phyloP scores from a whole-genome alignment of 2,797 vertebrate species.

The Anguilla anguilla region DNA sequence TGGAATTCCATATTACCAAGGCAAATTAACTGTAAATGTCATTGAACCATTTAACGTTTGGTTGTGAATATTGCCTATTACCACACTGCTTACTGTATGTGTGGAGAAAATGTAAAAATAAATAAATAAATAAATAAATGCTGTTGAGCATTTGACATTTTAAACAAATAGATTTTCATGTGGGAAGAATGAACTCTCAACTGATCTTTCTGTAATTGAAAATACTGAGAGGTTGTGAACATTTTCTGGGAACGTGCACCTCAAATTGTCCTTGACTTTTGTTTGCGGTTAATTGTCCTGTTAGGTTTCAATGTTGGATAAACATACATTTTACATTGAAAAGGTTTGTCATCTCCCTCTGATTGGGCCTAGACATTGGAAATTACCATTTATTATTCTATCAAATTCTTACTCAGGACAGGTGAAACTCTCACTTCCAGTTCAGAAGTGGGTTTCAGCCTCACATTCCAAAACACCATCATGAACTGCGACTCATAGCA shows the following conservation, averaged over 20 bases:
- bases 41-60: conserved; percentile 23
- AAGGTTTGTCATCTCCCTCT: background rate
- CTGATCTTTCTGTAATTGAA: background rate
- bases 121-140: background rate
- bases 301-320: background rate
- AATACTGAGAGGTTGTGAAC: background rate
- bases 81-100: background rate
- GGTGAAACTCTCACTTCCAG: conserved; percentile 4
- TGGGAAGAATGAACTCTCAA: background rate
- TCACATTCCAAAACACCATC: background rate
- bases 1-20: background rate
- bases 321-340: background rate
- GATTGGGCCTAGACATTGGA: background rate
- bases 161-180: background rate
- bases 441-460: background rate
- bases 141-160: background rate
- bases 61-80: conserved; percentile 13
- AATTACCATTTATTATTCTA: background rate
- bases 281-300: background rate
- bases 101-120: background rate
- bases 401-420: background rate
- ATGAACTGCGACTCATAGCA: background rate
- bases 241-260: background rate
- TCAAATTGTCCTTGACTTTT: background rate
- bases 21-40: conserved; percentile 8